phyloP scores from a whole-genome alignment of 2,888 invertebrate species.

The Microctonus aethiopoides region DNA sequence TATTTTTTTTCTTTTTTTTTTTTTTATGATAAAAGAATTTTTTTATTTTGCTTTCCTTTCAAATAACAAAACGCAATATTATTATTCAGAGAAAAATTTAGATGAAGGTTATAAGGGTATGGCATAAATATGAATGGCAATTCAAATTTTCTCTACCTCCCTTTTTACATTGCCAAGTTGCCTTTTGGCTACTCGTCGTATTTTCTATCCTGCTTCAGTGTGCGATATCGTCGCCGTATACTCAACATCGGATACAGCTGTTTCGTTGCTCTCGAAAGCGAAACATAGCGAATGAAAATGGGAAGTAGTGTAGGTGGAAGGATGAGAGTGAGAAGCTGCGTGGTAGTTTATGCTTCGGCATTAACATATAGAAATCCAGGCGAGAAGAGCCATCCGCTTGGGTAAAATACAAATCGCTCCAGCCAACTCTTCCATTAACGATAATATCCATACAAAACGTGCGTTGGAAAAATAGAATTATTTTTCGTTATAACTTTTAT shows the following conservation, averaged over 20 bases:
- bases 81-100: neutral
- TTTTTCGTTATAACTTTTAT: neutral
- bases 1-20: neutral
- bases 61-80: neutral
- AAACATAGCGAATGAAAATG: neutral
- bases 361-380: constrained; percentile 55
- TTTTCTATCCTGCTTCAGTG: neutral
- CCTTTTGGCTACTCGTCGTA: no score
- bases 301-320: neutral
- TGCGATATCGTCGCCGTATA: constrained; percentile 6
- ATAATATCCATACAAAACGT: constrained; percentile 4
- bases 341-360: constrained; percentile 52
- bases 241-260: constrained; percentile 56
- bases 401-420: constrained; percentile 51
- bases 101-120: neutral
- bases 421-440: constrained; percentile 42
- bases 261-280: constrained; percentile 47
- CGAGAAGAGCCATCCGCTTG: constrained; percentile 3
- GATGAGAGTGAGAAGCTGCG: neutral
- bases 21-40: neutral
- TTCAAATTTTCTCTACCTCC: constrained; percentile 1
- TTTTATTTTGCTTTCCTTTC: neutral
- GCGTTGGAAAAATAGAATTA: neutral
- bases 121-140: constrained; percentile 1
- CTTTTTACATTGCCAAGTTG: neutral